Base-by-base conservation (phyloP, 2,113 vertebrate species). In the Xiphophorus maculatus region DNA sequence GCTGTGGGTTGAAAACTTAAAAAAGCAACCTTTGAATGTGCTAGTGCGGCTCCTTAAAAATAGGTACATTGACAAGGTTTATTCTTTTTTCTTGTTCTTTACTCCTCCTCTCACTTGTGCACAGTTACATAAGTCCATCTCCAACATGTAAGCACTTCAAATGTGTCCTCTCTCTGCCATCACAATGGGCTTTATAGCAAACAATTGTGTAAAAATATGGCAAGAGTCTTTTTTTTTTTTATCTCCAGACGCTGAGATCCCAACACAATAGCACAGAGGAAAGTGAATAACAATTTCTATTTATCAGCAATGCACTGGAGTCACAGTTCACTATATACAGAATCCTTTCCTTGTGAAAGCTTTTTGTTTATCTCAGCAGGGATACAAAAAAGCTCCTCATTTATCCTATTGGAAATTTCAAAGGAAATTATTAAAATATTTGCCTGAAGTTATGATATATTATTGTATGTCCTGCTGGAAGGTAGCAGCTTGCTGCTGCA, bases 1-100 rank as follows among this genome's bases (percentile, higher is more conserved):
- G 1, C 76, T 85, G 79, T 75, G 84, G 83, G n/a, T 28, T 71
- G 76, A 83, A 87, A 81, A 79, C 68, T 30, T 5, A 71, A 91
- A 79, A 73, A 54, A 73, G 48, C 11, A 51, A 51, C 28, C 66
- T 33, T 8, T 70, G 17, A 85, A 73, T 71, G 62, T 40, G 35
- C 33, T 71, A 15, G 32, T 37, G 63, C 1, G 12, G 28, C 68
- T 67, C 74, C 51, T 62, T 17, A 65, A 66, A 66, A 69, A 78
- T 66, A 76, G 66, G 48, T 65, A 27, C 74, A 73, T 33, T 42
- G 40, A 22, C 63, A 67, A 10, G 60, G 66, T 32, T 72, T n/a
- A 37, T 37, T 37, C 10, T 11, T 11, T 37, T 74, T n/a, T 15
- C 29, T 54, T 51, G 32, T 33, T 77, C 65, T 58, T 48, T 44